A percentile compares a stretch with the other conserved stretches of the same genome.
Conservation (phyloP, 2,113 vertebrate species). For the Mesembrinibis cayennensis region DNA sequence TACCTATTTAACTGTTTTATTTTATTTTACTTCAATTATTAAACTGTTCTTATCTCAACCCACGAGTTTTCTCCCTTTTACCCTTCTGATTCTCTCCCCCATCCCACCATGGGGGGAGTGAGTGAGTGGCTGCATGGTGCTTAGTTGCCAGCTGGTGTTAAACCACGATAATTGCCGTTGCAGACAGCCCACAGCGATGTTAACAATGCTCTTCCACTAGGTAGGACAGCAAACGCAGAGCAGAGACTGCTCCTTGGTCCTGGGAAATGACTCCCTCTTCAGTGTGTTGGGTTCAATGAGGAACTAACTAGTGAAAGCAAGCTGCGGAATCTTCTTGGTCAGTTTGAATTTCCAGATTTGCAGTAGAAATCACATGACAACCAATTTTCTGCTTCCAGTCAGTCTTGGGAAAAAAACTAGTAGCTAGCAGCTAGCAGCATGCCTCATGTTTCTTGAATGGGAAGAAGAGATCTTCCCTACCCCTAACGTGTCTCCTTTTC, state of each 20-base stretch:
- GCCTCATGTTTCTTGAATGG: not conserved
- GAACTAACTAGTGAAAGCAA: not conserved
- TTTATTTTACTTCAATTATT: too few relatives aligned
- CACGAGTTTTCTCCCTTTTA: too few relatives aligned
- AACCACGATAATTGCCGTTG: not conserved
- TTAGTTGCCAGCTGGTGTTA: too few relatives aligned
- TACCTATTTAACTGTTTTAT: too few relatives aligned
- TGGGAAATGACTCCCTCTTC: not conserved
- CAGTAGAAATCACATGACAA: not conserved
- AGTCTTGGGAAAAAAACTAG: not conserved
- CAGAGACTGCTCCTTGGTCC: not conserved
- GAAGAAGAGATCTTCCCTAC: not conserved
- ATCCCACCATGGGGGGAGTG: too few relatives aligned
- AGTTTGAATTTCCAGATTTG: not conserved
- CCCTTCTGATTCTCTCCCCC: too few relatives aligned
- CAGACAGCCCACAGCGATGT: not conserved
- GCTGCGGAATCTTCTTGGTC: not conserved
- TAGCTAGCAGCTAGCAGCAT: not conserved
- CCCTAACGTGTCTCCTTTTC: fast-evolving
- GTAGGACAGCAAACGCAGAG: not conserved
- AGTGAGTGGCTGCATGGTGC: too few relatives aligned
- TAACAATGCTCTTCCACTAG: not conserved
- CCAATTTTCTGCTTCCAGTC: not conserved
- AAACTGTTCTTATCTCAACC: too few relatives aligned
- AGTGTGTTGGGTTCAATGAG: not conserved